Conservation (phyloP, 1,140 invertebrate genomes). For the Papilio polyxenes region DNA sequence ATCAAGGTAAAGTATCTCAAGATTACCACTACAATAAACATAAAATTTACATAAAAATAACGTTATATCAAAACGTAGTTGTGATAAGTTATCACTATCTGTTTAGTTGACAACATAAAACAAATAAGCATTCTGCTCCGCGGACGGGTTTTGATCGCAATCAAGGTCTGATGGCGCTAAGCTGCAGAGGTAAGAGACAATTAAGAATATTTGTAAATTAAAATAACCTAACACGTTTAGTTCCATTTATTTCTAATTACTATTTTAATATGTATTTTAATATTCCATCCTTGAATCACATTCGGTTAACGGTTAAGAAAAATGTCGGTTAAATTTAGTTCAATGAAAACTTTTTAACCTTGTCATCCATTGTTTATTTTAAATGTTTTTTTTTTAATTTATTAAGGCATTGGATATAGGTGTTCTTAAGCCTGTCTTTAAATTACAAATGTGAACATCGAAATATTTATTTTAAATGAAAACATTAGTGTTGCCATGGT, state of each 20-base stretch:
- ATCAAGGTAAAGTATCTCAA: not conserved
- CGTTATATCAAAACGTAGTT: not conserved
- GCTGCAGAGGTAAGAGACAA: constrained; percentile 35
- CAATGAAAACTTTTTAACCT: no score
- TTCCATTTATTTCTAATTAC: not conserved
- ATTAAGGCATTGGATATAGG: no score
- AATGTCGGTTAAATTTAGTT: not conserved
- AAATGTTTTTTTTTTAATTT: no score
- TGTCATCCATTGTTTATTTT: no score
- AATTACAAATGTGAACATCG: not conserved
- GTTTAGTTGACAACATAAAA: constrained; percentile 7
- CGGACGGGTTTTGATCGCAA: not conserved
- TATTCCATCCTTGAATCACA: not conserved
- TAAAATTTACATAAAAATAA: constrained; percentile 13
- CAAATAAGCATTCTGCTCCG: not conserved
- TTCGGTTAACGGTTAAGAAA: not conserved
- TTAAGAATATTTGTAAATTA: not conserved
- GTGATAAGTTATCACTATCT: constrained; percentile 5
- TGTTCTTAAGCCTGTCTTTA: no score
- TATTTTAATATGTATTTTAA: not conserved
- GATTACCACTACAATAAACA: not conserved
- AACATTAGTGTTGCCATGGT: not conserved
- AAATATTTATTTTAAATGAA: not conserved
- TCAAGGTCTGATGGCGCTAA: constrained; percentile 37
- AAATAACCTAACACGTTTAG: not conserved